Evolutionary conservation across 2,113 vertebrate species (phyloP).

Genomic region (Pungitius pungitius): DNA sequence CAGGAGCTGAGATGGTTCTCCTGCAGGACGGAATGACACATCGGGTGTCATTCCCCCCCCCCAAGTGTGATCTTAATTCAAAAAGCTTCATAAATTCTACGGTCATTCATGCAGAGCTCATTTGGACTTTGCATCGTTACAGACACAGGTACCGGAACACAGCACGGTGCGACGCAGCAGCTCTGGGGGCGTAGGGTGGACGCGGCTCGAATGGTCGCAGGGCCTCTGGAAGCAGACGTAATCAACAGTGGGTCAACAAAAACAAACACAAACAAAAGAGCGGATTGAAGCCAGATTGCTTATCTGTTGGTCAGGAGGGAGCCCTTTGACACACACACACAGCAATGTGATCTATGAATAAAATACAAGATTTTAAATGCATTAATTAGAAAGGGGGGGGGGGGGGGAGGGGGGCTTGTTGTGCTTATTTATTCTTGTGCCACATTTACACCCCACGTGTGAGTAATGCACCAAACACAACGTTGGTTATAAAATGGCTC

Average conservation of each 20-base stretch:
- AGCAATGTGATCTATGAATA: not conserved
- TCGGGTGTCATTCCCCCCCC: not conserved
- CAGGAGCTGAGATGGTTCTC: not conserved
- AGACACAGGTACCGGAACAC: not conserved
- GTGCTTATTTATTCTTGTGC: not conserved
- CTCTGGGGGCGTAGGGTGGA: not conserved
- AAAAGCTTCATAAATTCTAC: not conserved
- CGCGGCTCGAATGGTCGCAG: not conserved
- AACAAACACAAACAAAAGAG: not conserved
- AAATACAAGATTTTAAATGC: not conserved
- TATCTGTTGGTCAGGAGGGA: not conserved
- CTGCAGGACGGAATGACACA: constrained; percentile 3
- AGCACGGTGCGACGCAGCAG: not conserved
- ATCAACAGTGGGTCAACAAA: not conserved
- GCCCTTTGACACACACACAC: not conserved
- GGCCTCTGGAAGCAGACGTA: not conserved
- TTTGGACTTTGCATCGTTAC: not conserved
- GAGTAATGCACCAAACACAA: not conserved
- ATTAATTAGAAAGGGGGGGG: not conserved
- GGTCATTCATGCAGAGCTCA: not conserved
- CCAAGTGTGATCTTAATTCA: no score
- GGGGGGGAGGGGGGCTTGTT: no score
- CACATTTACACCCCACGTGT: not conserved
- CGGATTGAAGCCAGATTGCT: not conserved
- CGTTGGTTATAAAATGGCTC: not conserved